Conservation (phyloP, 2,888 invertebrate genomes). For the Cheilosia vulpina region DNA sequence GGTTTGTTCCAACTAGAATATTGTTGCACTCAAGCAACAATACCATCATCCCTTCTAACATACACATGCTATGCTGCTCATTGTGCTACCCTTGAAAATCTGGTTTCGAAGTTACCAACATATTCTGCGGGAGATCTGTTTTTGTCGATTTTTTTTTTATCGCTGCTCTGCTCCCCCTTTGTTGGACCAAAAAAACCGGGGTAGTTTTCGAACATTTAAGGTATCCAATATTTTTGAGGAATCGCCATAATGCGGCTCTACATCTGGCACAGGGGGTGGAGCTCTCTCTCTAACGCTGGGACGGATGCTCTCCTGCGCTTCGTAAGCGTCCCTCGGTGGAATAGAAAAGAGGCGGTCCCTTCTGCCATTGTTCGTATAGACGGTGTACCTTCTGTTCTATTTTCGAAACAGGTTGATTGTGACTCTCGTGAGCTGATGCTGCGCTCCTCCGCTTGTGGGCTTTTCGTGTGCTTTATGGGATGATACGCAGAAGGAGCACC, state of each 20-base stretch:
- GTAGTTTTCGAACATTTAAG: conserved; percentile 72
- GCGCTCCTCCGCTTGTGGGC: conserved; percentile 74
- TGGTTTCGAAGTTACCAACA: conserved; percentile 83
- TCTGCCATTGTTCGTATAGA: conserved; percentile 53
- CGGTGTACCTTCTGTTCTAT: conserved; percentile 60
- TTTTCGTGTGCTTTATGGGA: conserved; percentile 75
- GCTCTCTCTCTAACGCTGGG: conserved; percentile 46
- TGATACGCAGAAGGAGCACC: conserved; percentile 58
- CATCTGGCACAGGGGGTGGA: conserved; percentile 63
- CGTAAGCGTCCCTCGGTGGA: conserved; percentile 41
- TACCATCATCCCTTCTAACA: conserved; percentile 73
- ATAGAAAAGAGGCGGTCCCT: conserved; percentile 58
- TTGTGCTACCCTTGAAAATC: conserved; percentile 79
- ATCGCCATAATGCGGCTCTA: conserved; percentile 62
- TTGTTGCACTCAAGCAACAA: conserved; percentile 82
- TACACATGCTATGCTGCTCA: conserved; percentile 79
- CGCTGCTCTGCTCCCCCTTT: conserved; percentile 50
- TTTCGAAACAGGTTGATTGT: conserved; percentile 74
- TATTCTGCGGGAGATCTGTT: conserved; percentile 81
- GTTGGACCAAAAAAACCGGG: conserved; percentile 31
- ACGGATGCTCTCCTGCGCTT: conserved; percentile 25
- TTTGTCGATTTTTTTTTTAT: conserved; percentile 70
- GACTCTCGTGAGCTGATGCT: conserved; percentile 77
- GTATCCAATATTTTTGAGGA: conserved; percentile 69
- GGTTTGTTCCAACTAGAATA: conserved; percentile 77